Percentiles rank a stretch among this genome's conserved stretches.
phyloP scores from a whole-genome alignment of 2,797 vertebrate genomes.

The Sparus aurata region DNA sequence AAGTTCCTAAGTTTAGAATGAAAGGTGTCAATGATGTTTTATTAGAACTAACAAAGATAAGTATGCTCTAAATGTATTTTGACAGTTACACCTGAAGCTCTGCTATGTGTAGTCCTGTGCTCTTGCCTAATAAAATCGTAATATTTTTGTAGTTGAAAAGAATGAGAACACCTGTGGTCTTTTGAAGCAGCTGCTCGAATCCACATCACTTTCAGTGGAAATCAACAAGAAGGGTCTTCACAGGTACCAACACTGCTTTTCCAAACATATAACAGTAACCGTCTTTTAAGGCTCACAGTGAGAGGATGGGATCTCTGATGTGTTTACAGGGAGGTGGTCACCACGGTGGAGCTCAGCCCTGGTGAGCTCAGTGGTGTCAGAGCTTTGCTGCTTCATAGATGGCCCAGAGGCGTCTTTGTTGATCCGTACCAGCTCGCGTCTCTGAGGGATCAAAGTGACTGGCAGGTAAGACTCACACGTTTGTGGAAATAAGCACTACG shows the following conservation, averaged over 20 bases:
- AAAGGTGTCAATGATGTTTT: not conserved
- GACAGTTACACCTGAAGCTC: not conserved
- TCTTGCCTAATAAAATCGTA: not conserved
- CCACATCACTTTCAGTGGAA: constrained; percentile 83
- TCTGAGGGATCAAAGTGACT: constrained; percentile 83
- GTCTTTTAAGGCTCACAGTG: not conserved
- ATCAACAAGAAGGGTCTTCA: constrained; percentile 92
- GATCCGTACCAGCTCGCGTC: constrained; percentile 92
- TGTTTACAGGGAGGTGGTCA: constrained; percentile 88
- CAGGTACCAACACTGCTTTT: constrained; percentile 81
- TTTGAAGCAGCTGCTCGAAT: constrained; percentile 65
- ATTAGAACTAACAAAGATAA: not conserved
- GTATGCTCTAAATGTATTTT: not conserved
- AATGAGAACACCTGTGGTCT: constrained; percentile 70
- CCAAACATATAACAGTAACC: not conserved
- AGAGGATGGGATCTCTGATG: not conserved
- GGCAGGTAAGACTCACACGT: constrained; percentile 84
- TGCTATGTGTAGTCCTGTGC: not conserved
- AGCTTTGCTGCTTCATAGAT: constrained; percentile 82
- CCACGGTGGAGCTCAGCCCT: constrained; percentile 81
- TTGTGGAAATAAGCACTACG: constrained; percentile 3
- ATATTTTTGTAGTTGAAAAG: constrained; percentile 71
- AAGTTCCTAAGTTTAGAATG: too few relatives aligned
- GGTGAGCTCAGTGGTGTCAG: constrained; percentile 67
- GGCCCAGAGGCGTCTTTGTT: constrained; percentile 90